phyloP scores from a whole-genome alignment of 2,797 vertebrate species.

The Bradypodion ventrale region DNA sequence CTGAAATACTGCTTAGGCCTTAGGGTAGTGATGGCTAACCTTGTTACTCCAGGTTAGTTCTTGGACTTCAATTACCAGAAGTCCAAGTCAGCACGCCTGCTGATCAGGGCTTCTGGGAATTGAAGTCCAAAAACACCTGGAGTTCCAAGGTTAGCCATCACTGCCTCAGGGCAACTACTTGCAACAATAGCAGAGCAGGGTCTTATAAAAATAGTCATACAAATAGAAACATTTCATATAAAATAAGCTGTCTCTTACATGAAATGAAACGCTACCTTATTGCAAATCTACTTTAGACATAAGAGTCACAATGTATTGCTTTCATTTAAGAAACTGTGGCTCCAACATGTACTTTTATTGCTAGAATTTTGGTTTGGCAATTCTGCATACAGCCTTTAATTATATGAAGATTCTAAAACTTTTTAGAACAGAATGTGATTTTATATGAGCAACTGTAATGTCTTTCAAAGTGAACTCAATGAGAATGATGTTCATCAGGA shows the following conservation, averaged over 20 bases:
- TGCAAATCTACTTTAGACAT: background rate
- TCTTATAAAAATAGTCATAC: background rate
- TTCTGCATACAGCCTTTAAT: background rate
- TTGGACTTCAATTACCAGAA: no score
- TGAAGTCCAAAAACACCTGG: no score
- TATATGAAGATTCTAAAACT: background rate
- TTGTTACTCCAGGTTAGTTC: no score
- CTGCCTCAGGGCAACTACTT: background rate
- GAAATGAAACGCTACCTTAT: background rate
- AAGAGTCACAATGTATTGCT: background rate
- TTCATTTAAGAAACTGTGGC: background rate
- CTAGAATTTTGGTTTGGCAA: background rate
- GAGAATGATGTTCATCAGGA: background rate
- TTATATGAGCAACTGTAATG: background rate
- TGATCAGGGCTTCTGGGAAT: no score
- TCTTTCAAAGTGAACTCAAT: background rate
- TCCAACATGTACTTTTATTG: background rate
- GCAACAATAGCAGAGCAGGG: background rate
- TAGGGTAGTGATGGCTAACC: no score
- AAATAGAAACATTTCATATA: background rate
- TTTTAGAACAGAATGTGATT: background rate
- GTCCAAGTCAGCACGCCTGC: no score
- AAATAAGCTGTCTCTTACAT: background rate
- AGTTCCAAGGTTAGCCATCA: no score
- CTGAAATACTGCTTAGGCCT: background rate